These are phyloP conservation scores for Drosophila mettleri DNA, from an alignment of 2,888 invertebrate genomes.

Conservation along the genomic window DNA sequence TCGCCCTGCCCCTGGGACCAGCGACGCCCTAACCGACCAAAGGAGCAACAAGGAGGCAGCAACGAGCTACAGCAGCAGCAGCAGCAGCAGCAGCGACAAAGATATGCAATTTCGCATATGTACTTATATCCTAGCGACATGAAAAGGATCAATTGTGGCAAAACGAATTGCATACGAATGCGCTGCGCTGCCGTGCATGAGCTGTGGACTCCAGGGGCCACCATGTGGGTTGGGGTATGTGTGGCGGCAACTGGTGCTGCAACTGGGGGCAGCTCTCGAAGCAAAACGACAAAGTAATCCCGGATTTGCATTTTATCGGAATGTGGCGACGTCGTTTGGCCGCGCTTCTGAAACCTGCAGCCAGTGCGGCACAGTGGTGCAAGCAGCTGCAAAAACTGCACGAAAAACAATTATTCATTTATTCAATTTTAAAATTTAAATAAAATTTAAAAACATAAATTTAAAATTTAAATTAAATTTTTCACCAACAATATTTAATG, in stretches of 20 bases:
- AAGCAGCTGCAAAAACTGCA: background rate
- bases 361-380: constrained; percentile 41
- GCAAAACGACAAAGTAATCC: constrained; percentile 82
- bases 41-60: constrained; percentile 45
- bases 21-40: constrained; percentile 33
- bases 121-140: constrained; percentile 82
- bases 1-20: constrained; percentile 17
- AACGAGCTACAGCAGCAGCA: constrained; percentile 30
- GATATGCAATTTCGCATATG: constrained; percentile 81
- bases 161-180: constrained; percentile 82
- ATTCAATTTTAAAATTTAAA: background rate
- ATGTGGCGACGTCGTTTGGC: constrained; percentile 68
- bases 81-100: constrained; percentile 61
- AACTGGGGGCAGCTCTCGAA: constrained; percentile 67
- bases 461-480: too few species aligned
- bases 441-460: too few species aligned
- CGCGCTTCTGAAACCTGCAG: constrained; percentile 40
- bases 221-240: background rate
- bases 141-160: constrained; percentile 82
- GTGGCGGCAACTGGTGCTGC: constrained; percentile 19
- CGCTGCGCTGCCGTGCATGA: constrained; percentile 57
- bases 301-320: constrained; percentile 81
- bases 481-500: too few species aligned
- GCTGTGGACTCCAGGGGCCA: constrained; percentile 3
- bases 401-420: background rate